Base-by-base conservation (phyloP, 2,113 vertebrate species). In the Phyllopteryx taeniolatus region DNA sequence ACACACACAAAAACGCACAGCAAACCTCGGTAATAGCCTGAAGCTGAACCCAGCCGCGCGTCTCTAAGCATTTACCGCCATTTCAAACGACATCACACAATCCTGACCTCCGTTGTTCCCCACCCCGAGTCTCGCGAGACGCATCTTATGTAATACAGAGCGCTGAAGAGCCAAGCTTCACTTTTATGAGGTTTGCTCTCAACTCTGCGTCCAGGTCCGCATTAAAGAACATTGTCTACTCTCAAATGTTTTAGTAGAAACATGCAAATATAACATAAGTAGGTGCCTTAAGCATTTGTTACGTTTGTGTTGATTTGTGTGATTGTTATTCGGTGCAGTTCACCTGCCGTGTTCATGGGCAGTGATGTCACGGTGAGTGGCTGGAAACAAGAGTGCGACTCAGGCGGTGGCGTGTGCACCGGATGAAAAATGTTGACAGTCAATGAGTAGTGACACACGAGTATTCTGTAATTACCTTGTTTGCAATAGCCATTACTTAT, bases 41-140 rank as follows among this genome's bases (percentile, higher is more conserved):
- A 76, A 83, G 82, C 85, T 44, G 79, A 85, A 87, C 71, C 75
- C 73, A 87, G 80, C 82, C 87, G 87, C 85, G 88, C 72, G 62
- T 90, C 78, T 75, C 86, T 75, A 81, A 89, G 77, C 85, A 83
- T 83, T 79, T 68, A 79, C 70, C 59, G 71, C 77, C 67, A 87
- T 82, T 84, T 76, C 85, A 84, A 87, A 86, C 82, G 78, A 79
- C 84, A 86, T 73, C 81, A 82, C 84, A 90, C 86, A 85, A 77
- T 80, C 56, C 71, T 86, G 87, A 87, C 83, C 86, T 71, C 74
- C 73, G 80, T 78, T 85, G 72, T 84, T 82, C 75, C 68, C 67
- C 10, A 27, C 27, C 49, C 49, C 68, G 42, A 61, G 69, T 59
- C 73, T 70, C 35, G 54, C 64, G 80, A 89, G 79, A 84, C 71